Evolutionary conservation across 2,888 invertebrate species (phyloP).

Genomic region (Marasmarcha lunaedactyla): DNA sequence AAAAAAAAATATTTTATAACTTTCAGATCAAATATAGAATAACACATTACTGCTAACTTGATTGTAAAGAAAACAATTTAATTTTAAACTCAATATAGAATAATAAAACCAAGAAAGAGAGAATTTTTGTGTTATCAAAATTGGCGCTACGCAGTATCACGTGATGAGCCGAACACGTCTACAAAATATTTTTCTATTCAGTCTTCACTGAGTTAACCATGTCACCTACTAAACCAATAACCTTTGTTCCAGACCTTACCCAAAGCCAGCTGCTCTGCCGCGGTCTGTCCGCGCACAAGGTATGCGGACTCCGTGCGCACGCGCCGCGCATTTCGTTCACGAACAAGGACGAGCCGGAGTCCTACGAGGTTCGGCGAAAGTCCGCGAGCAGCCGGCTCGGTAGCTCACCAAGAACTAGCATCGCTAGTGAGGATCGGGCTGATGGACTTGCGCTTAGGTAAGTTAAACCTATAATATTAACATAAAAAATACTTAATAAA

Average conservation of each 20-base stretch:
- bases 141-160: too few relatives aligned
- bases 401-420: slow-evolving; percentile 54
- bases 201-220: too few relatives aligned
- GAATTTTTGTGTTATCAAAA: too few relatives aligned
- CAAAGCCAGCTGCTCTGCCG: slow-evolving; percentile 58
- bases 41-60: too few relatives aligned
- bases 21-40: too few relatives aligned
- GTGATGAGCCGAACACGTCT: too few relatives aligned
- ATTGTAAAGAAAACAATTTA: too few relatives aligned
- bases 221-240: too few relatives aligned
- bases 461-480: slow-evolving; percentile 13
- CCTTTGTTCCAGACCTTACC: slow-evolving; percentile 32
- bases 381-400: slow-evolving; percentile 58
- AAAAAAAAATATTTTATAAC: too few relatives aligned
- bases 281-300: slow-evolving; percentile 51
- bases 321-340: slow-evolving; percentile 59
- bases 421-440: slow-evolving; percentile 51
- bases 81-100: too few relatives aligned
- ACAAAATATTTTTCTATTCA: too few relatives aligned
- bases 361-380: slow-evolving; percentile 46
- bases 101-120: too few relatives aligned
- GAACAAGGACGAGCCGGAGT: slow-evolving; percentile 44
- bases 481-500: background rate
- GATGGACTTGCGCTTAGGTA: slow-evolving; percentile 75
- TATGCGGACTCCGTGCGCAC: slow-evolving; percentile 49